A percentile compares a stretch with the other conserved stretches of the same genome.
These are phyloP conservation scores for Danio aesculapii DNA, from an alignment of 2,797 vertebrate genomes.

Conservation along the genomic window DNA sequence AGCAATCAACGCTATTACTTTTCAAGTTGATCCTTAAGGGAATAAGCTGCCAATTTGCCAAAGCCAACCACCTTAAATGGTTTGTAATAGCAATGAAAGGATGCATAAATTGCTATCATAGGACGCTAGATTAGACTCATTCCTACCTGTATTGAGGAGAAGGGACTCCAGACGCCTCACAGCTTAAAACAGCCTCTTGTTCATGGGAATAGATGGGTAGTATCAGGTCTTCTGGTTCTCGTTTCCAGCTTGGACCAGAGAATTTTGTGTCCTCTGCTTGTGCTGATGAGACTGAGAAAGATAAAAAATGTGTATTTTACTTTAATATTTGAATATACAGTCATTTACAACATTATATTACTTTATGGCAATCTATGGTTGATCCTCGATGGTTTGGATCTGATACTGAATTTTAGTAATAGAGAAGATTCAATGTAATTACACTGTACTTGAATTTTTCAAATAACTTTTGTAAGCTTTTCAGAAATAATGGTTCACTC, in stretches of 20 bases:
- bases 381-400: too few species aligned
- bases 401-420: too few species aligned
- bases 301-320: neutral
- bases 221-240: slow-evolving; percentile 80
- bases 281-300: slow-evolving; percentile 60
- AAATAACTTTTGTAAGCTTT: too few species aligned
- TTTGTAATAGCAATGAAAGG: slow-evolving; percentile 8
- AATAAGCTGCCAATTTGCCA: slow-evolving; percentile 63
- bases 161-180: slow-evolving; percentile 77
- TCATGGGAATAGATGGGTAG: slow-evolving; percentile 78
- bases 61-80: slow-evolving; percentile 32
- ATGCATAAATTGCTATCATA: slow-evolving; percentile 23
- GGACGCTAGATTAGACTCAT: slow-evolving; percentile 45
- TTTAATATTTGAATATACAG: too few species aligned
- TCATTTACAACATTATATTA: too few species aligned
- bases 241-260: slow-evolving; percentile 80
- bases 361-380: too few species aligned
- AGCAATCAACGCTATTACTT: slow-evolving; percentile 66
- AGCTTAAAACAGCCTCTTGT: slow-evolving; percentile 76
- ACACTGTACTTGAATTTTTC: too few species aligned
- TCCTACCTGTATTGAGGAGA: slow-evolving; percentile 79
- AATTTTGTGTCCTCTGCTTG: slow-evolving; percentile 78
- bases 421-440: too few species aligned
- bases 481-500: too few species aligned
- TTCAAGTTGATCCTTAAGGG: slow-evolving; percentile 63